Evolutionary conservation across 2,797 vertebrate species (phyloP).

Genomic region (Lagocephalus sceleratus): DNA sequence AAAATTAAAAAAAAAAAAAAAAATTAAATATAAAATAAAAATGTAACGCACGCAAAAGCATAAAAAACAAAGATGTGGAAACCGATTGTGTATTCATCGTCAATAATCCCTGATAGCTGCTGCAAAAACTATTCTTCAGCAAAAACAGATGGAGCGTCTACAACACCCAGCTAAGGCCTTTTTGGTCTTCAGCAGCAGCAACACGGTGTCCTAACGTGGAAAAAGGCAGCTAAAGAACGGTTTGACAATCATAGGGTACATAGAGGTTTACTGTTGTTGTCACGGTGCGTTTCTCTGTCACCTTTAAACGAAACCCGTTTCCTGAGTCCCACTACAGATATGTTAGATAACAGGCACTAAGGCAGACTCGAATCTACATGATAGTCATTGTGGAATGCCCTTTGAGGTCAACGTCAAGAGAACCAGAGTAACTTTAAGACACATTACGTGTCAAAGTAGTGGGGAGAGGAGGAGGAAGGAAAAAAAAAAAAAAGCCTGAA

Average conservation of each 20-base stretch:
- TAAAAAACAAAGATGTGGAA: constrained; percentile 17
- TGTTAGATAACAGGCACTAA: constrained; percentile 49
- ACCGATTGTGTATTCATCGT: constrained; percentile 8
- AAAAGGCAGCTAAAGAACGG: constrained; percentile 22
- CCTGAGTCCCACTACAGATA: constrained; percentile 16
- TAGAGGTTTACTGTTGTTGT: constrained; percentile 4
- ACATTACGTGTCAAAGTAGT: constrained; percentile 32
- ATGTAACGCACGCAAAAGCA: constrained; percentile 4
- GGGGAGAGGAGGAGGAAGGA: constrained; percentile 3
- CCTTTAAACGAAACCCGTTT: constrained; percentile 19
- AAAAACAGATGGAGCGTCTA: constrained; percentile 20
- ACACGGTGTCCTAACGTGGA: constrained; percentile 12
- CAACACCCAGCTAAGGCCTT: constrained; percentile 42
- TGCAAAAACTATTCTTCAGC: constrained; percentile 16
- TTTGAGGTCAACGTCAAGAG: constrained; percentile 2
- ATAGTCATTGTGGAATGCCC: constrained; percentile 6
- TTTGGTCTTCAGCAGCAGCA: constrained; percentile 60
- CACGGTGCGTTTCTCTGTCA: constrained; percentile 19
- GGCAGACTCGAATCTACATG: constrained; percentile 35
- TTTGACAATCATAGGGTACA: constrained; percentile 17
- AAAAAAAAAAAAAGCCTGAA: constrained; percentile 10
- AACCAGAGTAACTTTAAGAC: constrained; percentile 17
- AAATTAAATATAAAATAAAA: constrained; percentile 10
- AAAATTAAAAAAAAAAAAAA: too few relatives aligned
- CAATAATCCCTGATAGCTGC: constrained; percentile 35